Percentiles rank a stretch among this genome's conserved stretches.
Conservation (phyloP, 2,888 invertebrate species). For the Spodoptera picta region DNA sequence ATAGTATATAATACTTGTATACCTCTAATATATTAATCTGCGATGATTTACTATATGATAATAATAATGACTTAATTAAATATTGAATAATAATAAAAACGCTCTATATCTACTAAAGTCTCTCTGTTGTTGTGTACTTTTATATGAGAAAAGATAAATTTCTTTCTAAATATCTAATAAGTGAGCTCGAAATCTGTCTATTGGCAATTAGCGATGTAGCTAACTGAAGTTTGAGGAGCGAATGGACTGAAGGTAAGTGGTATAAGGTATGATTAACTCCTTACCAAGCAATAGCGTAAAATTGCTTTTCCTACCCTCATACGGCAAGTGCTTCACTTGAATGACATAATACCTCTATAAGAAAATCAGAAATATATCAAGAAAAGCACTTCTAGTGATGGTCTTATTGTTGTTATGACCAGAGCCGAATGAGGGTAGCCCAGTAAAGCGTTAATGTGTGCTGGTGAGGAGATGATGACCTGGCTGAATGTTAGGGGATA, state of each 20-base stretch:
- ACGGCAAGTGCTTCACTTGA: conserved; percentile 10
- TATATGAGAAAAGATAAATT: conserved; percentile 9
- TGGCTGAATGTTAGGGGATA: conserved; percentile 28
- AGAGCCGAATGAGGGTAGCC: conserved; percentile 37
- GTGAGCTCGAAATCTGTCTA: conserved; percentile 26
- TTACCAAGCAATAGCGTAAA: conserved; percentile 44
- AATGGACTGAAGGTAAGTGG: conserved; percentile 31
- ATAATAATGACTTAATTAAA: conserved; percentile 8
- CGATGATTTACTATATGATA: conserved; percentile 7
- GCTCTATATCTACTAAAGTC: conserved; percentile 23
- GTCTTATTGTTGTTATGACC: background rate
- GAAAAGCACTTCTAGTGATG: conserved; percentile 1
- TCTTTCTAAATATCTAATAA: conserved; percentile 26
- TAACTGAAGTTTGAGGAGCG: conserved; percentile 29
- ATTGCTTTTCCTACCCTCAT: conserved; percentile 36
- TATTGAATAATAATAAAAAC: conserved; percentile 13
- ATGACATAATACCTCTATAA: background rate
- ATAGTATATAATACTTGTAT: conserved; percentile 1
- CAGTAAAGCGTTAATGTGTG: conserved; percentile 53
- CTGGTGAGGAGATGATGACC: conserved; percentile 52
- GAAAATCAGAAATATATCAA: conserved; percentile 3
- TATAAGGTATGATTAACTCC: conserved; percentile 39
- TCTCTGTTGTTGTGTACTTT: conserved; percentile 22
- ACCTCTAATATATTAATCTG: background rate
- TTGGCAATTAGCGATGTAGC: conserved; percentile 35